These are phyloP conservation scores for Luffia ferchaultella DNA, from an alignment of 2,888 invertebrate species.

Conservation along the genomic window DNA sequence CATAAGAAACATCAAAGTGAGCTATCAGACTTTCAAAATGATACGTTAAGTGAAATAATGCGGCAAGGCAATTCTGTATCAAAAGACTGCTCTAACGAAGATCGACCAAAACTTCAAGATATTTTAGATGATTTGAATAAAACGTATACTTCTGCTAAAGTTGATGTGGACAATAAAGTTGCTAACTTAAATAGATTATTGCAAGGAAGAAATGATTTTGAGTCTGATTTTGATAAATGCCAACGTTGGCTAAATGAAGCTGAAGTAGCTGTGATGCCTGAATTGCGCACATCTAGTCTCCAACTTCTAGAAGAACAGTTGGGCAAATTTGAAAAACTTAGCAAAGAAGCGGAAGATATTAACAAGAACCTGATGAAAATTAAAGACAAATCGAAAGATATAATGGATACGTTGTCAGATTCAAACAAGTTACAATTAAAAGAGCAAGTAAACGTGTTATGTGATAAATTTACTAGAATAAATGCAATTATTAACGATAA, in stretches of 20 bases:
- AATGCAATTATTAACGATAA: constrained; percentile 80
- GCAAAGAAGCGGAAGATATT: constrained; percentile 76
- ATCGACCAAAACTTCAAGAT: constrained; percentile 70
- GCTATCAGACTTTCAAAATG: constrained; percentile 79
- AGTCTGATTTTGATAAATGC: constrained; percentile 80
- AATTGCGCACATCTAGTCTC: constrained; percentile 80
- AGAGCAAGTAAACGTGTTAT: constrained; percentile 80
- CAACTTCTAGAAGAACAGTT: constrained; percentile 88
- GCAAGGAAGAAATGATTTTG: constrained; percentile 82
- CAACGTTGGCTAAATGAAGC: constrained; percentile 91
- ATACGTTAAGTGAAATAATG: constrained; percentile 76
- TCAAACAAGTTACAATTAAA: constrained; percentile 85
- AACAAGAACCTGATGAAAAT: constrained; percentile 78
- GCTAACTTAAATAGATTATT: constrained; percentile 76
- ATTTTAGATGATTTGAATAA: constrained; percentile 74
- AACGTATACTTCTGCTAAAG: constrained; percentile 76
- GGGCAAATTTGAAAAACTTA: constrained; percentile 82
- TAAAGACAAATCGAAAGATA: constrained; percentile 80
- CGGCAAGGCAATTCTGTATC: constrained; percentile 80
- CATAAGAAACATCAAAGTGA: constrained; percentile 80
- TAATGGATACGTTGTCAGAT: constrained; percentile 82
- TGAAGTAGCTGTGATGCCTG: constrained; percentile 84
- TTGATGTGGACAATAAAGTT: constrained; percentile 76
- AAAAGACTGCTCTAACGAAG: constrained; percentile 82
- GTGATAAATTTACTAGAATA: constrained; percentile 80